A percentile compares a stretch with the other conserved stretches of the same genome.
phyloP scores from a whole-genome alignment of 2,797 vertebrate genomes.

The Mionectes olivaceus region DNA sequence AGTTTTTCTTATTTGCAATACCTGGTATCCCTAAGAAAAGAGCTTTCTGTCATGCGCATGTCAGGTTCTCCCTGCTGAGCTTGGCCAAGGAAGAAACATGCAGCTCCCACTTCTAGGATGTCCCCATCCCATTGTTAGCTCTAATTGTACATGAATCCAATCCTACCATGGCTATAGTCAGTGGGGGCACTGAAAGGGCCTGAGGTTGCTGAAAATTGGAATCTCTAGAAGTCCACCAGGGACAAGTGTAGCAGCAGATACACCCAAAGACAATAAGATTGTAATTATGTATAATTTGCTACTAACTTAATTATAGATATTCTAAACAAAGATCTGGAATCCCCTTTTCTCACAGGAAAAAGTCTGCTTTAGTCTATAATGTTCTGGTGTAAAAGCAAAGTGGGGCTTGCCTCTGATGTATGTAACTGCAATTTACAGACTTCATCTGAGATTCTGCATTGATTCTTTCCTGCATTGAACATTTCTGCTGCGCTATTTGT shows the following conservation, averaged over 20 bases:
- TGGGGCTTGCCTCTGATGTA: neutral
- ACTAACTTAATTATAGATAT: neutral
- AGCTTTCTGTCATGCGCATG: neutral
- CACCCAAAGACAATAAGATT: neutral
- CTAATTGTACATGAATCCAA: neutral
- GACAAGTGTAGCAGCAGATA: neutral
- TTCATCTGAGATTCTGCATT: neutral
- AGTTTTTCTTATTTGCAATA: neutral
- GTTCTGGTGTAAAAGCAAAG: neutral
- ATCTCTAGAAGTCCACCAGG: neutral
- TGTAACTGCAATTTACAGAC: neutral
- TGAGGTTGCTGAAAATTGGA: neutral
- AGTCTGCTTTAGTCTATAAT: neutral
- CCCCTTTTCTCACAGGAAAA: neutral
- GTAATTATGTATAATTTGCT: neutral
- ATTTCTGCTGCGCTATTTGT: neutral
- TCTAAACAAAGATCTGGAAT: neutral
- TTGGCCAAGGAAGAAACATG: neutral
- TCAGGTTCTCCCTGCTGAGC: neutral
- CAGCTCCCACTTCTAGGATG: neutral
- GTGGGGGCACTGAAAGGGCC: neutral
- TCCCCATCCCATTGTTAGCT: neutral
- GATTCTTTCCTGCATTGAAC: neutral
- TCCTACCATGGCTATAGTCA: neutral
- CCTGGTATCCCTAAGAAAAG: neutral